Evolutionary conservation across 2,888 invertebrate genomes (phyloP).

Genomic region (Cantharis rustica): DNA sequence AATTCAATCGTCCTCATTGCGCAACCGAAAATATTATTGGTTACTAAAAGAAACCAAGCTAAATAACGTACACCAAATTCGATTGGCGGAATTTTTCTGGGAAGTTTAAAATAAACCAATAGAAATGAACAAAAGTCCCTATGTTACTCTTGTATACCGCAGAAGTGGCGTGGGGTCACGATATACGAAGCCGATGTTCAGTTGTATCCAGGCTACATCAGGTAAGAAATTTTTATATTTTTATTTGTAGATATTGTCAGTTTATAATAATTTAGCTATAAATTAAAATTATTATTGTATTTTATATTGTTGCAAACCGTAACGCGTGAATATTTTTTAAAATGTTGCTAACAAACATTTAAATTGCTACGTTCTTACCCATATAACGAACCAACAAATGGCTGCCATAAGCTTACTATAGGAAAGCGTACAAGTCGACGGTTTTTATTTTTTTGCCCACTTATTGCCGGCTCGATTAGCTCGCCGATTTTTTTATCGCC

Average conservation of each 20-base stretch:
- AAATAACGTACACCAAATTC: constrained; percentile 54
- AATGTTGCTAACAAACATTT: constrained; percentile 47
- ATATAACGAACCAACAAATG: constrained; percentile 59
- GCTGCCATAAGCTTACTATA: constrained; percentile 62
- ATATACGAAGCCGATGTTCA: constrained; percentile 66
- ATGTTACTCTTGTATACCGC: constrained; percentile 62
- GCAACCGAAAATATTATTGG: constrained; percentile 53
- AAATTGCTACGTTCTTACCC: constrained; percentile 51
- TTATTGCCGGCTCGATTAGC: constrained; percentile 13
- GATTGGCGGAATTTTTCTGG: constrained; percentile 65
- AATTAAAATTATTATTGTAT: constrained; percentile 48
- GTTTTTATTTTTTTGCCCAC: constrained; percentile 40
- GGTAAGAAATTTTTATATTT: constrained; percentile 66
- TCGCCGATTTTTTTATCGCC: constrained; percentile 43
- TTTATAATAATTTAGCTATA: constrained; percentile 52
- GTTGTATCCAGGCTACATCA: constrained; percentile 62
- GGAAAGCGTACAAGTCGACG: constrained; percentile 42
- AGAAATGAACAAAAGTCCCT: constrained; percentile 47
- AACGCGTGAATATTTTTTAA: constrained; percentile 40
- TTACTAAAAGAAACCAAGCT: constrained; percentile 61
- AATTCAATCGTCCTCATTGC: constrained; percentile 45
- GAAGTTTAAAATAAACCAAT: constrained; percentile 65
- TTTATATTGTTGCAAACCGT: constrained; percentile 41
- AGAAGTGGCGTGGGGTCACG: constrained; percentile 68
- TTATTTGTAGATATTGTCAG: constrained; percentile 59